Evolutionary conservation across 37 sponge, comb jelly and placozoan genomes (phyloP), one percentile per base, ranked within the genome.

Genomic region (Oscarella lobularis): DNA sequence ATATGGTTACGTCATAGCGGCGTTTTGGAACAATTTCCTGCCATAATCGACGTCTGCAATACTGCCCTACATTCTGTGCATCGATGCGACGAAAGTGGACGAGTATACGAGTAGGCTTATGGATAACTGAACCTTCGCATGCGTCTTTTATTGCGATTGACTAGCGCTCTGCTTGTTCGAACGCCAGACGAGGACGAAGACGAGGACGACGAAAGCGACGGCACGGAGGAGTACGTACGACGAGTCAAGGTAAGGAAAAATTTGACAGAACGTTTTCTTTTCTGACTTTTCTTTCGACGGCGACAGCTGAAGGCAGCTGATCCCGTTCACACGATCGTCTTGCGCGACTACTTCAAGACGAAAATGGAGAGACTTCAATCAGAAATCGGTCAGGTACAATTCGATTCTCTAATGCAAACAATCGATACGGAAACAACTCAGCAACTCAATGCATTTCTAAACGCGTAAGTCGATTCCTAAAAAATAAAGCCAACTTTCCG

Each of bases 381-480:
- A 5, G 31, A 32, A 68, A 4, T 29, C 4, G 71, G 71, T 68
- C 35, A 4, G 4, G 5, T 4, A 14, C 6, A 5, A 34, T 29
- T 14, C 31, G 31, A 68, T 32, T 14, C 6, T 5, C 71, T 68
- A 35, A 68, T 68, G 71, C 5, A 29, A 5, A 29, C 71, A 5
- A 5, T 68, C 29, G 71, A 68, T 68, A 35, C 31, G 33, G 71
- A 68, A 29, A 14, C 33, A 29, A 14, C 5, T 4, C 71, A 68
- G 33, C 71, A 68, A 35, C 71, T 68, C 31, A 5, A 68, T 34
- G 71, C 71, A 29, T 68, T 68, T 20, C 71, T 68, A 68, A 35
- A 68, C 4, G 71, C 71, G 5, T 68, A 14, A 68, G n/a, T n/a
- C n/a, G n/a, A n/a, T n/a, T n/a, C n/a, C n/a, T n/a, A n/a, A n/a